Conservation (phyloP, 2,113 vertebrate genomes). For the Laterallus jamaicensis region DNA sequence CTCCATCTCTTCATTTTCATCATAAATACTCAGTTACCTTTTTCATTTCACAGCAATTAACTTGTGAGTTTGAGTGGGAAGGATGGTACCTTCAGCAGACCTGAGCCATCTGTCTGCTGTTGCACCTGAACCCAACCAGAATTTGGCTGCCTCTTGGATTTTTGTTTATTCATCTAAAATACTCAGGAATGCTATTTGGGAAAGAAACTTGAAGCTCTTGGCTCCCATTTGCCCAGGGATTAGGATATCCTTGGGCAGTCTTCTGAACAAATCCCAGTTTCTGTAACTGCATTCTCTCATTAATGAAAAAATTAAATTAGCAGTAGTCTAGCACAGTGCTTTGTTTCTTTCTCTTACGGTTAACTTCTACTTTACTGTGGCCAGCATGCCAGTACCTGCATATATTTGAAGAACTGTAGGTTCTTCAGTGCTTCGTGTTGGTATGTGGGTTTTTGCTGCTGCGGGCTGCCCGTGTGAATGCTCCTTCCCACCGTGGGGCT, state of each 20-base stretch:
- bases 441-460: neutral
- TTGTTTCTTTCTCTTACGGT: neutral
- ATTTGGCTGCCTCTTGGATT: neutral
- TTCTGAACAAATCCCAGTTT: neutral
- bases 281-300: neutral
- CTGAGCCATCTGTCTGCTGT: neutral
- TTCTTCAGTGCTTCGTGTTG: neutral
- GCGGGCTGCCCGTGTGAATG: neutral
- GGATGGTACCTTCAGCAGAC: neutral
- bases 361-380: neutral
- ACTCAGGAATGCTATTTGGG: neutral
- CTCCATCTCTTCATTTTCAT: neutral
- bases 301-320: neutral
- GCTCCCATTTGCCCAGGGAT: neutral
- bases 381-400: neutral
- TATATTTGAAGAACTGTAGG: neutral
- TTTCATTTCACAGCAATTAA: neutral
- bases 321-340: neutral
- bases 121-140: neutral
- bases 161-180: neutral
- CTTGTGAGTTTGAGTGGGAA: neutral
- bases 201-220: neutral
- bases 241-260: neutral
- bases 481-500: accelerated
- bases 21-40: accelerated